These are phyloP conservation scores for Tromatobia lineatoria DNA, from an alignment of 2,888 invertebrate species.

Conservation along the genomic window DNA sequence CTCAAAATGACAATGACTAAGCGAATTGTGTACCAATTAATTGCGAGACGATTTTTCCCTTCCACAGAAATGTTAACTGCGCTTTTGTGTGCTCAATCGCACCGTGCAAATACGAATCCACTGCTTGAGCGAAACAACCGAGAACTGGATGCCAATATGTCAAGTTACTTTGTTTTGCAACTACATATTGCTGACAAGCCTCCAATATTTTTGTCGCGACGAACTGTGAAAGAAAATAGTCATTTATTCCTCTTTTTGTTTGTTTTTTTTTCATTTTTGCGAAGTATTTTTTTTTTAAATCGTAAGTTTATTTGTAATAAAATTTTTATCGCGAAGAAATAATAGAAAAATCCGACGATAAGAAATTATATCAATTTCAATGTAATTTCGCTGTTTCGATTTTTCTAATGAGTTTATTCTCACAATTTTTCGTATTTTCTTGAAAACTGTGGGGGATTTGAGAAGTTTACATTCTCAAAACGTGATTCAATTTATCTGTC, in stretches of 20 bases:
- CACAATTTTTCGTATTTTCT: too few relatives aligned
- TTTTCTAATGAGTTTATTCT: too few relatives aligned
- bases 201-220: constrained; percentile 95
- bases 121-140: constrained; percentile 96
- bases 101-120: constrained; percentile 90
- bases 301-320: too few relatives aligned
- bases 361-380: too few relatives aligned
- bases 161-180: constrained; percentile 95
- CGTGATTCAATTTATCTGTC: too few relatives aligned
- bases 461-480: too few relatives aligned
- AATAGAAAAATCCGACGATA: too few relatives aligned
- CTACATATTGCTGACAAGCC: constrained; percentile 96
- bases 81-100: constrained; percentile 89
- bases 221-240: constrained; percentile 87
- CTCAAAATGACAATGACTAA: not conserved
- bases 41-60: constrained; percentile 81
- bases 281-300: too few relatives aligned
- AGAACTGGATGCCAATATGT: constrained; percentile 99
- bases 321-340: too few relatives aligned
- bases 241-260: constrained; percentile 48
- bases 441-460: too few relatives aligned
- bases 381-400: too few relatives aligned
- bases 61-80: constrained; percentile 92
- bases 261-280: too few relatives aligned
- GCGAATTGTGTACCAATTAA: constrained; percentile 76